These are phyloP conservation scores for Hippocampus comes DNA, from an alignment of 2,113 vertebrate species.

Conservation along the genomic window DNA sequence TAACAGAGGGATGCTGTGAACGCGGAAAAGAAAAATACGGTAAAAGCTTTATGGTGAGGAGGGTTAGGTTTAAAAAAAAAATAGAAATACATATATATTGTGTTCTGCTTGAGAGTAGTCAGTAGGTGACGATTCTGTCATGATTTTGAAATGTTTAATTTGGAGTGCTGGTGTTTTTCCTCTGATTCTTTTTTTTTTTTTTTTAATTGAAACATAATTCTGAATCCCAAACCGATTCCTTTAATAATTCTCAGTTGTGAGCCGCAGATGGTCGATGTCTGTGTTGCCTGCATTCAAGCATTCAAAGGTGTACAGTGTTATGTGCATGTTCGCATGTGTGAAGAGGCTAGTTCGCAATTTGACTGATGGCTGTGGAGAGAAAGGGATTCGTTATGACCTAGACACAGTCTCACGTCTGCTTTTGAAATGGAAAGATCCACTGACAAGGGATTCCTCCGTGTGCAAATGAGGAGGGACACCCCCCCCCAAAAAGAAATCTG, in stretches of 20 bases:
- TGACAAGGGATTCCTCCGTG: background rate
- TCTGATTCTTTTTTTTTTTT: constrained; percentile 15
- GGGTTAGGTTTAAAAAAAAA: background rate
- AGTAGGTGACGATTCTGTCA: constrained; percentile 30
- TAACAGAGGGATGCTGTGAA: constrained; percentile 53
- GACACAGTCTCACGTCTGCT: background rate
- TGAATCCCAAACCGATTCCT: constrained; percentile 11
- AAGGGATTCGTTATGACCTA: constrained; percentile 14
- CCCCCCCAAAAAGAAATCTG: too few species aligned
- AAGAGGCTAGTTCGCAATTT: constrained; percentile 13
- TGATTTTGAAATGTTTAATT: constrained; percentile 32
- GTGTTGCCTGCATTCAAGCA: constrained; percentile 23
- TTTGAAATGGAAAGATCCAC: background rate
- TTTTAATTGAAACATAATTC: constrained; percentile 16
- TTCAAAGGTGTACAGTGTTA: constrained; percentile 13
- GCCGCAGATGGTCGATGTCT: constrained; percentile 5
- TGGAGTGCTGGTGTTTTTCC: constrained; percentile 29
- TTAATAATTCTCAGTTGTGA: constrained; percentile 7
- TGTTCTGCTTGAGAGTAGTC: constrained; percentile 39
- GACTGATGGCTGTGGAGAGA: constrained; percentile 3
- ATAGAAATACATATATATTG: background rate
- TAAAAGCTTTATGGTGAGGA: constrained; percentile 51
- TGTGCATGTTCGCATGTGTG: constrained; percentile 41
- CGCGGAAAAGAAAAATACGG: constrained; percentile 18
- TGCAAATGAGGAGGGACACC: background rate